These are phyloP conservation scores for Pteronura brasiliensis DNA, from an alignment of 2,113 vertebrate species.

Conservation along the genomic window DNA sequence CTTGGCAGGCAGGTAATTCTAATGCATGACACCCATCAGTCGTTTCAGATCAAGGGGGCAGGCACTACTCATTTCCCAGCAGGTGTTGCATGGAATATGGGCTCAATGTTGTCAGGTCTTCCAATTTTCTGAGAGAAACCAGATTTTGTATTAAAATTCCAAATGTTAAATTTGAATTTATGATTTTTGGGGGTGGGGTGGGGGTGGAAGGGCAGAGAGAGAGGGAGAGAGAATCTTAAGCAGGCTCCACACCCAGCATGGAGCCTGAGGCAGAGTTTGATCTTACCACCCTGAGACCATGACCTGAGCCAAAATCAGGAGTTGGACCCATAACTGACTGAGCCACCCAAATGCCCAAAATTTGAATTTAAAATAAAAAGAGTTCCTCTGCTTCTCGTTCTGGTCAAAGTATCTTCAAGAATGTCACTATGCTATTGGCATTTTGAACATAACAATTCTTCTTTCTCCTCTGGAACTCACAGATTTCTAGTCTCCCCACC, in stretches of 20 bases:
- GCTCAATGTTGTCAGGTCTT: background rate
- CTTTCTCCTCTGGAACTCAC: background rate
- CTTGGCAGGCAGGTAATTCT: background rate
- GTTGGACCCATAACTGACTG: background rate
- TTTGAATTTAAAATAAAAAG: slow-evolving; percentile 35
- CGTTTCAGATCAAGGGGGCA: too few relatives aligned
- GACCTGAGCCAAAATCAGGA: background rate
- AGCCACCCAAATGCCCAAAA: background rate
- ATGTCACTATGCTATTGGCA: background rate
- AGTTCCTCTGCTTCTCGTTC: background rate
- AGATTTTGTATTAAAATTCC: slow-evolving; percentile 18
- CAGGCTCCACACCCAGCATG: background rate
- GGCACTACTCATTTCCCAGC: background rate
- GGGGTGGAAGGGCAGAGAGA: background rate
- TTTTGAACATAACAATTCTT: background rate
- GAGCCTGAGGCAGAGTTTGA: background rate
- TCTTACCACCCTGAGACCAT: background rate
- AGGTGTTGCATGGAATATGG: background rate
- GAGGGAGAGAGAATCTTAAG: background rate
- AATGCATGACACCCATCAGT: background rate
- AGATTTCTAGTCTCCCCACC: background rate
- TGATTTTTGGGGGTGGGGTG: background rate
- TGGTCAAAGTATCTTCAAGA: background rate
- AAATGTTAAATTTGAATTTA: slow-evolving; percentile 24
- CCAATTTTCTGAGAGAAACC: background rate